A percentile compares a stretch with the other conserved stretches of the same genome.
phyloP scores from a whole-genome alignment of 2,888 invertebrate genomes.

The Chrysolina haemoptera region DNA sequence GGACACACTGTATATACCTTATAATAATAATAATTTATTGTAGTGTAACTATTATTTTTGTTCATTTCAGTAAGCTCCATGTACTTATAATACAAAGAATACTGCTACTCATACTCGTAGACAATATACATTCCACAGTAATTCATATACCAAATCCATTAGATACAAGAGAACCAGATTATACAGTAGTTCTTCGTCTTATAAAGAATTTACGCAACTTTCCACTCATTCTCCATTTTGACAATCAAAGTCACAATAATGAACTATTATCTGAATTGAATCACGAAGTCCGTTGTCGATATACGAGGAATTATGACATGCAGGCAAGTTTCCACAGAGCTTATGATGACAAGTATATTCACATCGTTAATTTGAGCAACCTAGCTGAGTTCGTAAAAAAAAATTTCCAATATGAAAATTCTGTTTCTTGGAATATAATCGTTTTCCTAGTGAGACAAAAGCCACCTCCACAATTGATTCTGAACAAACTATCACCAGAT shows the following conservation, averaged over 20 bases:
- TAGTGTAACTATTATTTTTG: too few relatives aligned
- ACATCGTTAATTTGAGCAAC: not conserved
- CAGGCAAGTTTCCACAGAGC: not conserved
- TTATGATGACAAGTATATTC: not conserved
- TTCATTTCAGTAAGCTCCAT: not conserved
- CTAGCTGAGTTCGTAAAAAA: not conserved
- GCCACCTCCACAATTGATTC: not conserved
- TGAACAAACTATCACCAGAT: not conserved
- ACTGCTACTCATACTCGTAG: not conserved
- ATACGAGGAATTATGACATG: not conserved
- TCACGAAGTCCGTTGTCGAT: not conserved
- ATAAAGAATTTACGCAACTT: not conserved
- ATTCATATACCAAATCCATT: not conserved
- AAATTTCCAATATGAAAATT: not conserved
- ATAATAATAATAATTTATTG: too few relatives aligned
- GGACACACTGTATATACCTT: too few relatives aligned
- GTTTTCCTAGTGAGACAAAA: slow-evolving; percentile 13
- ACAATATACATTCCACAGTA: not conserved
- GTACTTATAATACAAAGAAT: not conserved
- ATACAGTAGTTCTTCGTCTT: not conserved
- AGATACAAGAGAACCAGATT: slow-evolving; percentile 1
- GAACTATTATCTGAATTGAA: not conserved
- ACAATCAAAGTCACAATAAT: not conserved
- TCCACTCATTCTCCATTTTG: not conserved
- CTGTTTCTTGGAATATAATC: slow-evolving; percentile 14